phyloP scores from a whole-genome alignment of 1,140 invertebrate species.

The Argopecten irradians region DNA sequence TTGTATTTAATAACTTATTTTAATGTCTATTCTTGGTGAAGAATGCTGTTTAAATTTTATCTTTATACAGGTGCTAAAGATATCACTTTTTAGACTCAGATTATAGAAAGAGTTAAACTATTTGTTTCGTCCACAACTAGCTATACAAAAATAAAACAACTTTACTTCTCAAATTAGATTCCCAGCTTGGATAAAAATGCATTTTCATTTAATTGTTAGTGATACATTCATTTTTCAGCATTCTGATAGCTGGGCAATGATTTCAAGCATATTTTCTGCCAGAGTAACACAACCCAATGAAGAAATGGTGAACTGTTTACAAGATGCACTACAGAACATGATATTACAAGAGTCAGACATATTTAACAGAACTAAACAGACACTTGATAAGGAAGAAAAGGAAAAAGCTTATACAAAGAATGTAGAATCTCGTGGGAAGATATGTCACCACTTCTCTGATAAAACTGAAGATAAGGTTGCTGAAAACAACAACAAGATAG shows the following conservation, averaged over 20 bases:
- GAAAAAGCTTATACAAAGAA: not conserved
- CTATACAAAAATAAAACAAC: no score
- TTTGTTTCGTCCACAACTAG: no score
- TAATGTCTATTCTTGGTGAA: no score
- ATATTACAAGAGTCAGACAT: slow-evolving; percentile 6
- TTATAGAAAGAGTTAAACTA: no score
- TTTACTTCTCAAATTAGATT: no score
- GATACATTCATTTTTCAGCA: no score
- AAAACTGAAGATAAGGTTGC: not conserved
- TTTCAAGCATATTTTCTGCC: not conserved
- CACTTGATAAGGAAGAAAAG: not conserved
- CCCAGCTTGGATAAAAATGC: no score
- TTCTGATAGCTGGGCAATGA: not conserved
- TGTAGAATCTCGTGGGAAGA: not conserved
- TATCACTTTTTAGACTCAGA: no score
- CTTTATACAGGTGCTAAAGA: no score
- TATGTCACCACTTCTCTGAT: not conserved
- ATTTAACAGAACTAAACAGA: not conserved
- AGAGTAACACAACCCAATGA: not conserved
- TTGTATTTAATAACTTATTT: no score
- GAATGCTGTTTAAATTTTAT: no score
- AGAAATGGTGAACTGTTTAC: not conserved
- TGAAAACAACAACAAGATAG: not conserved
- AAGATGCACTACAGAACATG: not conserved
- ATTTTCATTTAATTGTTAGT: no score